phyloP scores from a whole-genome alignment of 2,888 invertebrate genomes.

The Sarcophaga subvicina region DNA sequence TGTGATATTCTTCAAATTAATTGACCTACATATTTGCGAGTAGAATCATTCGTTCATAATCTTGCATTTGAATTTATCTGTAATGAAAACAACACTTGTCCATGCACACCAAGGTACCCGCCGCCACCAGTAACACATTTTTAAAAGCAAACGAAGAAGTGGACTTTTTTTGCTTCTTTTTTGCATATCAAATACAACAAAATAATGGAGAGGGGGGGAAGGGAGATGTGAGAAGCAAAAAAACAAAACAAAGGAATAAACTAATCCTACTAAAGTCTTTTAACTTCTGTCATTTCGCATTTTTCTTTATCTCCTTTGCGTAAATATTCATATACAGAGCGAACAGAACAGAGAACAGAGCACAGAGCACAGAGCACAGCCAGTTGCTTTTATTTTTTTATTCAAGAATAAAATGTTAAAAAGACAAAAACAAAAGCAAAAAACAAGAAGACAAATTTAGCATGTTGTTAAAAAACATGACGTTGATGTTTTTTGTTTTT shows the following conservation, averaged over 20 bases:
- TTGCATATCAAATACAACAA: conserved; percentile 7
- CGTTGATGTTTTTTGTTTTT: conserved; percentile 18
- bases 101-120: too few relatives aligned
- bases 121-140: too few relatives aligned
- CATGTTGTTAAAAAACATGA: conserved; percentile 52
- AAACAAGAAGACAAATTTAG: conserved; percentile 19
- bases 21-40: too few relatives aligned
- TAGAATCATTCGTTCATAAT: too few relatives aligned
- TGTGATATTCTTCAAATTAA: too few relatives aligned
- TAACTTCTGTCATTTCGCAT: conserved; percentile 53
- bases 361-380: too few relatives aligned
- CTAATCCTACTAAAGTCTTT: conserved; percentile 49
- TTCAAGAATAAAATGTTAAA: conserved; percentile 3
- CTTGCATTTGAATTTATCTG: too few relatives aligned
- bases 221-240: background rate
- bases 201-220: too few relatives aligned
- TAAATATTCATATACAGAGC: conserved; percentile 46
- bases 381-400: too few relatives aligned
- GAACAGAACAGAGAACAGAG: too few relatives aligned
- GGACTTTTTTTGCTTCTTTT: background rate
- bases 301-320: conserved; percentile 33
- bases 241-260: conserved; percentile 38
- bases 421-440: background rate
- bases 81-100: too few relatives aligned
- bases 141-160: too few relatives aligned